phyloP scores from a whole-genome alignment of 2,797 vertebrate species.

The Serranus cabrilla region DNA sequence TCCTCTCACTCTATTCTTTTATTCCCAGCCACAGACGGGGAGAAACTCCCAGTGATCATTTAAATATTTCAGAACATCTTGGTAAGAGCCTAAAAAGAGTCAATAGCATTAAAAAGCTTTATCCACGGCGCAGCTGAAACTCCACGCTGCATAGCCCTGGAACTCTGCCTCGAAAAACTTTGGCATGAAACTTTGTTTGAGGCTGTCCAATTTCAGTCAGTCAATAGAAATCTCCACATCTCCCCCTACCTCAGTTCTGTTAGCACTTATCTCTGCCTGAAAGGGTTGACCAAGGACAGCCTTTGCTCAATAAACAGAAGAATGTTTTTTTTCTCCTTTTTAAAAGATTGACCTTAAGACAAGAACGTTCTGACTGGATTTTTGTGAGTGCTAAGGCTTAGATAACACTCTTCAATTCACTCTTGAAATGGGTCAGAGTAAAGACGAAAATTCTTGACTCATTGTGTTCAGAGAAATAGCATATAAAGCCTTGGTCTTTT shows the following conservation, averaged over 20 bases:
- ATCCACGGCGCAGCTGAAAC: constrained; percentile 62
- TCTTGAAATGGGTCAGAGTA: constrained; percentile 66
- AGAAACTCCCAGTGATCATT: constrained; percentile 80
- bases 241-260: constrained; percentile 61
- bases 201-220: constrained; percentile 75
- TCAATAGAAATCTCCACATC: constrained; percentile 75
- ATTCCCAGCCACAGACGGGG: constrained; percentile 71
- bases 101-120: constrained; percentile 78
- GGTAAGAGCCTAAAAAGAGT: constrained; percentile 75
- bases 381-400: constrained; percentile 71
- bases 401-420: constrained; percentile 67
- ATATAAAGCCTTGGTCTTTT: constrained; percentile 60
- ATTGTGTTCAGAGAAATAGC: constrained; percentile 62
- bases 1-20: constrained; percentile 67
- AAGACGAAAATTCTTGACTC: constrained; percentile 65
- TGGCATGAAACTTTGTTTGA: constrained; percentile 78
- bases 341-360: constrained; percentile 79
- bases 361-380: constrained; percentile 72
- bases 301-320: constrained; percentile 75
- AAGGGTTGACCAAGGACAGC: constrained; percentile 77
- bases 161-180: constrained; percentile 73
- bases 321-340: constrained; percentile 70
- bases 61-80: constrained; percentile 81
- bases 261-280: constrained; percentile 74
- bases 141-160: constrained; percentile 60